phyloP scores from a whole-genome alignment of 2,888 invertebrate species.

The Eudemis profundana region DNA sequence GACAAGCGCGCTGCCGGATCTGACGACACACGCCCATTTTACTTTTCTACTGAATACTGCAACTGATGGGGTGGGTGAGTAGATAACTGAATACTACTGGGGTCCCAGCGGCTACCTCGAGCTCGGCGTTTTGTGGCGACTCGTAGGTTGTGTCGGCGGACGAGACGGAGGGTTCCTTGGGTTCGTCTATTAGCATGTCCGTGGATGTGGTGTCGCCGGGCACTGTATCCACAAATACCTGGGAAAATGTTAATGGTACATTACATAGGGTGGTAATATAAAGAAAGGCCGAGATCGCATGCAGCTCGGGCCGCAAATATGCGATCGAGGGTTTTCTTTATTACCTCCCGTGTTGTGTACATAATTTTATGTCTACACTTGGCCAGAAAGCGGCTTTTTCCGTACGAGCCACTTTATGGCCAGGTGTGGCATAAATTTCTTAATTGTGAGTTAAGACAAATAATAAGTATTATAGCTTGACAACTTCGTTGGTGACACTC shows the following conservation, averaged over 20 bases:
- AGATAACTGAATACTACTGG: conserved; percentile 76
- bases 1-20: neutral
- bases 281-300: too few species aligned
- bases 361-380: too few species aligned
- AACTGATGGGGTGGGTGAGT: conserved; percentile 76
- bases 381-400: too few species aligned
- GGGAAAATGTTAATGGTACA: conserved; percentile 45
- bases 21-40: neutral
- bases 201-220: conserved; percentile 72
- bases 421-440: too few species aligned
- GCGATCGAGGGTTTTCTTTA: too few species aligned
- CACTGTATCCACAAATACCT: conserved; percentile 72
- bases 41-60: conserved; percentile 62
- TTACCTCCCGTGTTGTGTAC: too few species aligned
- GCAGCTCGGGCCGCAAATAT: too few species aligned
- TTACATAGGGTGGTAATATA: too few species aligned
- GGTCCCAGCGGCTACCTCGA: conserved; percentile 79
- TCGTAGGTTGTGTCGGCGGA: conserved; percentile 56
- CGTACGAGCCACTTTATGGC: too few species aligned
- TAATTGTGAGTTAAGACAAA: too few species aligned
- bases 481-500: too few species aligned
- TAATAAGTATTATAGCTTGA: too few species aligned
- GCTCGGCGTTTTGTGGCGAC: conserved; percentile 50
- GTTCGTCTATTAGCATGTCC: conserved; percentile 64
- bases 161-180: conserved; percentile 65